Evolutionary conservation across 2,888 invertebrate genomes (phyloP).

Genomic region (Cantharis lateralis): DNA sequence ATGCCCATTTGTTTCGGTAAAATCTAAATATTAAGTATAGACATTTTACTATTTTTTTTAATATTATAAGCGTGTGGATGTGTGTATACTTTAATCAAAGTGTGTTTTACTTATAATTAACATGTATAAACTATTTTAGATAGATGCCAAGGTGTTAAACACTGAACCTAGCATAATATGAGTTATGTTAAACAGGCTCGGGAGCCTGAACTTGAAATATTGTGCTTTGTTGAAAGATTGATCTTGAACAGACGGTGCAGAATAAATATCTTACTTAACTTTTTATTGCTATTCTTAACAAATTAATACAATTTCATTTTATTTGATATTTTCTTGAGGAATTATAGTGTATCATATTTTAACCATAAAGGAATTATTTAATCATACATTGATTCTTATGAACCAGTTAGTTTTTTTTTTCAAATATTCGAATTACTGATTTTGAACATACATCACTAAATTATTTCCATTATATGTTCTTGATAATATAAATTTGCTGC

Average conservation of each 20-base stretch:
- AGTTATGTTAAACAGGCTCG: conserved; percentile 23
- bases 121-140: conserved; percentile 13
- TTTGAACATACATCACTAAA: no score
- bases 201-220: conserved; percentile 8
- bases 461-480: no score
- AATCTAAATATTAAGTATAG: conserved; percentile 2
- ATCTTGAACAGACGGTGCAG: conserved; percentile 14
- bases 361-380: no score
- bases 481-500: no score
- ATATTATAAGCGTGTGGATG: not conserved
- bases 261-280: not conserved
- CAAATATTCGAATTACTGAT: no score
- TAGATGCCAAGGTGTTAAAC: conserved; percentile 17
- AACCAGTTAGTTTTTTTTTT: no score
- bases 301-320: not conserved
- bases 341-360: no score
- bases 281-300: not conserved
- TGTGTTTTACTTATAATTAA: conserved; percentile 14
- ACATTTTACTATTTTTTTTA: not conserved
- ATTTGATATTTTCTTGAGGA: not conserved
- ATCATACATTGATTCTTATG: no score
- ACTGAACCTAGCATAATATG: conserved; percentile 20
- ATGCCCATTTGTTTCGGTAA: not conserved
- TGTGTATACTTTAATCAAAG: not conserved
- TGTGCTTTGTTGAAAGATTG: conserved; percentile 12